Conservation (phyloP, 1,140 invertebrate genomes). For the Rhagoletis zephyria region DNA sequence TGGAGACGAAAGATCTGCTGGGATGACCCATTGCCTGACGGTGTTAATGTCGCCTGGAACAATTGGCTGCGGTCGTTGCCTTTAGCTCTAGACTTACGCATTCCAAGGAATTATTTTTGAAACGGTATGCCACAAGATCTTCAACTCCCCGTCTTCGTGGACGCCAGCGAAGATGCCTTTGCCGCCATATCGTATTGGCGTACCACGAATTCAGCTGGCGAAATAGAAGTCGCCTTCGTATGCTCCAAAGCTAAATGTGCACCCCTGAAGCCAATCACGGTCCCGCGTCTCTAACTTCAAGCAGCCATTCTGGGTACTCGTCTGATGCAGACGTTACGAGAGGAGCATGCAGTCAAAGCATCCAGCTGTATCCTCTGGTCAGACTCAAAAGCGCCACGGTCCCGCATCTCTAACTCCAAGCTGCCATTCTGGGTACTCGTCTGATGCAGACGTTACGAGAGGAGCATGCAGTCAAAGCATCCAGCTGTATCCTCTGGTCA, state of each 20-base stretch:
- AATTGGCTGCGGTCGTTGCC: neutral
- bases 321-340: neutral
- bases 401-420: no score
- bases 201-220: neutral
- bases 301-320: slow-evolving; percentile 63
- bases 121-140: no score
- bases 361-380: neutral
- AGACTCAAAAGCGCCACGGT: slow-evolving; percentile 17
- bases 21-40: no score
- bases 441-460: no score
- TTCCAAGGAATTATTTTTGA: no score
- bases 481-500: neutral
- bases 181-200: slow-evolving; percentile 51
- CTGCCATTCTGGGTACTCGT: no score
- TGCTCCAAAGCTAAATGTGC: slow-evolving; percentile 56
- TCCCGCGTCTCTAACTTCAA: slow-evolving; percentile 70
- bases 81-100: neutral
- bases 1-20: no score
- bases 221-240: neutral
- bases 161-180: no score
- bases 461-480: no score
- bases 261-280: slow-evolving; percentile 64
- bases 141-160: no score
- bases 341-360: slow-evolving; percentile 10
- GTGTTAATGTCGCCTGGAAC: neutral